These are phyloP conservation scores for Boulengeromyrus knoepffleri DNA, from an alignment of 2,113 vertebrate species.

Conservation along the genomic window DNA sequence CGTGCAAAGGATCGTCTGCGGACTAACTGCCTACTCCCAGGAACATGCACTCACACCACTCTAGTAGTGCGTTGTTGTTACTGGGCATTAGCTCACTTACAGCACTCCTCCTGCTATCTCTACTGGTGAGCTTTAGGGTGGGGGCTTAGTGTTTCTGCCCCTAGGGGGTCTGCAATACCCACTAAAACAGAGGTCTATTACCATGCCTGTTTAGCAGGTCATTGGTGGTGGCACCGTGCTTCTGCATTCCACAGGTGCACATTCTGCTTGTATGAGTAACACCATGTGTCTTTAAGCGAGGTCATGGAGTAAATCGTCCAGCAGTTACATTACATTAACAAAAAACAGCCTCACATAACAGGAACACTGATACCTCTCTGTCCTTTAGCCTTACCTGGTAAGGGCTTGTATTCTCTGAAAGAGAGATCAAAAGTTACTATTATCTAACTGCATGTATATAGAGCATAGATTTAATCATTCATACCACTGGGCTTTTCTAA, in stretches of 20 bases:
- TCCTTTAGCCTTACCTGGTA: conserved; percentile 40
- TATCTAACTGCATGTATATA: background rate
- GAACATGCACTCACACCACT: background rate
- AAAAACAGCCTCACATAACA: background rate
- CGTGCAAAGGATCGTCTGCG: background rate
- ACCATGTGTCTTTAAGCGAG: background rate
- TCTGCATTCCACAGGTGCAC: background rate
- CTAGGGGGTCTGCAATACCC: conserved; percentile 45
- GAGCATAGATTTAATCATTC: background rate
- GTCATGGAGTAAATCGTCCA: background rate
- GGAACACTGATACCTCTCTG: background rate
- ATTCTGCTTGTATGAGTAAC: background rate
- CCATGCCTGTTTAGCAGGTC: background rate
- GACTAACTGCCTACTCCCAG: background rate
- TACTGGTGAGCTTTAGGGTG: conserved; percentile 15
- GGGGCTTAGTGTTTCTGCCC: conserved; percentile 35
- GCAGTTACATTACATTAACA: background rate
- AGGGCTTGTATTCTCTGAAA: conserved; percentile 24
- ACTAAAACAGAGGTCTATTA: background rate
- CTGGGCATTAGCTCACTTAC: background rate
- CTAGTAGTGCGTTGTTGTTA: background rate
- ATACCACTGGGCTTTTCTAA: background rate
- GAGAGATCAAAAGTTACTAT: conserved; percentile 4
- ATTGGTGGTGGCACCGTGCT: background rate
- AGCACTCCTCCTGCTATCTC: background rate